Base-by-base conservation (phyloP, 2,888 invertebrate species). In the Coenonympha arcania region DNA sequence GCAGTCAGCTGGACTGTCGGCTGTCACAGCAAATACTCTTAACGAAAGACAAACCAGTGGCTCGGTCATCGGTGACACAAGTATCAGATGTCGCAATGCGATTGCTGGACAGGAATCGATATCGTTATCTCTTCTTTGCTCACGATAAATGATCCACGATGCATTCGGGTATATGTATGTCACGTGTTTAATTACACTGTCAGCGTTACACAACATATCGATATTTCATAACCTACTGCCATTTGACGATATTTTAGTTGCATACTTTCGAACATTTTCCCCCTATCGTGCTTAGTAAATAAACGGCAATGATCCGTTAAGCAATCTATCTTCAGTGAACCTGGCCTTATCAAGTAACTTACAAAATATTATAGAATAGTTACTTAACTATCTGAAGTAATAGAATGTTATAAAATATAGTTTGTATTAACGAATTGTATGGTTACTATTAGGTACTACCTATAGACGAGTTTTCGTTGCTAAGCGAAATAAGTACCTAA, bases 81-180 rank as follows among this genome's bases (percentile, higher is more conserved):
- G 73, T 75, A 73, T 79, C 72, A 69, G 64, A 64, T 78, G 68
- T 79, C 70, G 82, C 76, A 80, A 82, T 73, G 67, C 67, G 76
- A 81, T 79, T 76, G 64, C 56, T 64, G 65, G 72, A 69, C 77
- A 76, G 69, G 66, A 78, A 76, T 78, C 76, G 76, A 79, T 82
- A 81, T 71, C 62, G 69, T 80, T 80, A 79, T 78, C 76, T 73
- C 60, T 60, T 59, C 64, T 75, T 76, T 76, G 74, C 66, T 78
- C 71, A 71, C 66, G 76, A 84, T 80, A 79, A 69, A 69, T 65
- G 65, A 68, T 66, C 59, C 54, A 68, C 63, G 71, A 71, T 77
- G 77, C 76, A 76, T 65, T 68, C 71, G 76, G 76, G 65, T 71
- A n/a, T n/a, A n/a, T 74, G 70, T n/a, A 73, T 72, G 63, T 71